Evolutionary conservation across 1,140 invertebrate species (phyloP), one percentile per base, ranked within the genome.

Genomic region (Pseudomyrmex flavicornis): DNA sequence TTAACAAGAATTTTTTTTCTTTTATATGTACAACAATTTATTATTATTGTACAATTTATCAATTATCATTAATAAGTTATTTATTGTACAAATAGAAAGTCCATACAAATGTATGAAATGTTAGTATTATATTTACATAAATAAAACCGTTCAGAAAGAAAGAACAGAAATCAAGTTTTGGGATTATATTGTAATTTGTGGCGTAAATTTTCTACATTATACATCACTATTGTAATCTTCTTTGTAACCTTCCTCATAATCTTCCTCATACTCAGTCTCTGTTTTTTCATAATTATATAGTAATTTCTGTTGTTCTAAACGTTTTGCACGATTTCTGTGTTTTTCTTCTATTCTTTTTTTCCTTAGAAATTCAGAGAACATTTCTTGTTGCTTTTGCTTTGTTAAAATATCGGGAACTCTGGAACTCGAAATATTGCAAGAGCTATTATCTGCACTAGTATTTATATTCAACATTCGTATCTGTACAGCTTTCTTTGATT

Each of bases 291-390:
- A 22, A 68, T 56, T 17, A 22, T 70, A 15, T 20, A 17, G 26
- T 20, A 22, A 1, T 7, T 22, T 10, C 9, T 52, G 10, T n/a
- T 13, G 1, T 26, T 35, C 4, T 12, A 3, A 17, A 61, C 17
- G 10, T 79, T 59, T 75, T 9, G 22, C 9, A 13, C 46, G 44
- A 35, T 15, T 2, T 44, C 7, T 80, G 0, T 9, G 59, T 80
- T 17, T 88, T 35, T 66, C 46, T 15, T 91, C 85, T 75, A 20
- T 85, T 56, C 22, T 74, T 59, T 54, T 85, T 52, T 85, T 50
- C 0, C 44, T 66, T 10, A 92, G 59, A 65, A 91, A 93, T 12
- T 91, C 44, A 0, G 59, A n/a, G 70, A 93, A 91, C 1, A 86
- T 15, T 50, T 88, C 2, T 61, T 63, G 17, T 44, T 89, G 73